Evolutionary conservation across 2,797 vertebrate species (phyloP).

Genomic region (Sus cebifrons): DNA sequence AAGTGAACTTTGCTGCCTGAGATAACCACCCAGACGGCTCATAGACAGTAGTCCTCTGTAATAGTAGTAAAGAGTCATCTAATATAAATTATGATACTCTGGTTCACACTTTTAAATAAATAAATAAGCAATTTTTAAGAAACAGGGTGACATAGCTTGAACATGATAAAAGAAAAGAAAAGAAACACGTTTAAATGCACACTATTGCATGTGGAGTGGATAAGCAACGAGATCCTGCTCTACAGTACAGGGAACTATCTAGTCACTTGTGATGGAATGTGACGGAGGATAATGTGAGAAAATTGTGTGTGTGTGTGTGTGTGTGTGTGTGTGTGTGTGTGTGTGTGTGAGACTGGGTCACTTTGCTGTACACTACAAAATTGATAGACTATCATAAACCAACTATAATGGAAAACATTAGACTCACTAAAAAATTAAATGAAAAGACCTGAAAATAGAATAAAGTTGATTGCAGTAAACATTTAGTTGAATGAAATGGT

Average conservation of each 20-base stretch:
- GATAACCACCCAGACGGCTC: background rate
- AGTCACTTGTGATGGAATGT: too few relatives aligned
- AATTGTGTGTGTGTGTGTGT: too few relatives aligned
- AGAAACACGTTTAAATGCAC: background rate
- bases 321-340: too few relatives aligned
- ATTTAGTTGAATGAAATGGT: background rate
- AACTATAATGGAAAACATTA: too few relatives aligned
- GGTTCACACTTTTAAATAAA: constrained; percentile 25
- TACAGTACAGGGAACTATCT: too few relatives aligned
- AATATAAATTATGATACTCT: background rate
- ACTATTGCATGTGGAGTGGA: too few relatives aligned
- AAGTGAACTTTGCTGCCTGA: background rate
- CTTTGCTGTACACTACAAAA: too few relatives aligned
- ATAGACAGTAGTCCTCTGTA: background rate
- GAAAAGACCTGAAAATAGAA: background rate
- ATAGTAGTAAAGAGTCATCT: background rate
- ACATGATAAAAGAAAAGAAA: background rate
- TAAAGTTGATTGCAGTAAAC: background rate
- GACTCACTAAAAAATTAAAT: too few relatives aligned
- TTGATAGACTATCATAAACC: too few relatives aligned
- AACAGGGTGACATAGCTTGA: background rate
- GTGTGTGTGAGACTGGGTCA: too few relatives aligned
- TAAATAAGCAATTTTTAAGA: background rate
- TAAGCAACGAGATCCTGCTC: too few relatives aligned
- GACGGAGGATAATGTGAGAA: too few relatives aligned